Evolutionary conservation across 1,140 invertebrate species (phyloP).

Genomic region (Drosophila pseudoananassae): DNA sequence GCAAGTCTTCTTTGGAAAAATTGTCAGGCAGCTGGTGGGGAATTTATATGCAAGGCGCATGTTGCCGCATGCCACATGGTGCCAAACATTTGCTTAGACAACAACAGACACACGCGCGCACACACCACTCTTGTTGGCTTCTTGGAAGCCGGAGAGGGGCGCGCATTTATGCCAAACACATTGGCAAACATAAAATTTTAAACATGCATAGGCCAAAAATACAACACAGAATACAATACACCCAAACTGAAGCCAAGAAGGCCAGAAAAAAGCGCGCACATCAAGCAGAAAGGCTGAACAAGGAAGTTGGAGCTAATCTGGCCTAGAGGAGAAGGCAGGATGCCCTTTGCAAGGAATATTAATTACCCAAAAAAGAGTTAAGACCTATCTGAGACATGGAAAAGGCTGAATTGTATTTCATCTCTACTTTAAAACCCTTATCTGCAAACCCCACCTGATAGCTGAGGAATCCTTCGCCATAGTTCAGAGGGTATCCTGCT

Average conservation of each 20-base stretch:
- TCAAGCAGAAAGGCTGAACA: constrained; percentile 29
- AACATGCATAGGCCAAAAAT: constrained; percentile 81
- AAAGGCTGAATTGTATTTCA: background rate
- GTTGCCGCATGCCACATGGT: constrained; percentile 73
- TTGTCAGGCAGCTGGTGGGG: constrained; percentile 39
- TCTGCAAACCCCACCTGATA: background rate
- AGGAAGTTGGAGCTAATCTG: background rate
- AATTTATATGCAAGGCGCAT: constrained; percentile 78
- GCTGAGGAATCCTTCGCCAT: background rate
- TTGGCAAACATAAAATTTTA: constrained; percentile 82
- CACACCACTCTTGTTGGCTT: background rate
- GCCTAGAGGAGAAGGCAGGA: background rate
- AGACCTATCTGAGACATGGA: no score
- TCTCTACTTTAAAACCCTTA: background rate
- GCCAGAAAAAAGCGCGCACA: constrained; percentile 34
- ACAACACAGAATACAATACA: constrained; percentile 73
- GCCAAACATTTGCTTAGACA: constrained; percentile 68
- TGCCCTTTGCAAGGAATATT: background rate
- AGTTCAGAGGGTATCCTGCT: constrained; percentile 47
- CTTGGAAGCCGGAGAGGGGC: constrained; percentile 6
- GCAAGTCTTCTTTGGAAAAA: constrained; percentile 40
- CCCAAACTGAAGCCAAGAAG: constrained; percentile 24
- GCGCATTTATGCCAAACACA: constrained; percentile 74
- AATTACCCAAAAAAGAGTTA: background rate
- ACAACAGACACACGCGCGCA: constrained; percentile 30